Evolutionary conservation across 92 coral and sea anemone genomes (phyloP), one percentile per base, ranked within the genome.

Genomic region (Scolanthus callimorphus): DNA sequence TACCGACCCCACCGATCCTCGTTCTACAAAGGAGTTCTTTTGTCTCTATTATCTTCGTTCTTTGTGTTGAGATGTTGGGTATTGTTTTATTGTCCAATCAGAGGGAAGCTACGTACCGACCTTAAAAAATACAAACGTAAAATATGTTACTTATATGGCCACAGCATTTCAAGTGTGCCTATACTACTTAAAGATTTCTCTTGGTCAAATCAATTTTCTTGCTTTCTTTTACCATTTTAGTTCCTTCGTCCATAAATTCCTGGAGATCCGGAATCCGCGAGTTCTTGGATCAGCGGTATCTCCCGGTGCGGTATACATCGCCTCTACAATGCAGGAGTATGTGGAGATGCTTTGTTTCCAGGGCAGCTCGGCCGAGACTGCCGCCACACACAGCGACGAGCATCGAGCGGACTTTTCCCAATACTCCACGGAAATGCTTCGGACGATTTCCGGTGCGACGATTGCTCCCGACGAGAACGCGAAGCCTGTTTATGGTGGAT

Each of bases 331-430:
- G 50, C 82, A 86, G 8, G 97, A 94, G 30, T 84, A 85, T n/a
- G 89, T 94, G 6, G 84, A 89, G 49, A 53, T 94, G 69, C 88
- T 94, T 9, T 94, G 99, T 73, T 94, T 88, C 79, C 96, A 94
- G 69, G 99, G 96, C 55, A 89, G 72, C 65, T 74, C 80, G 2
- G 78, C 86, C 27, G 59, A 77, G 3, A 62, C 83, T 12, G 74
- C 73, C 17, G 78, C 80, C 64, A 77, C 59, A 62, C 90, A 77
- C 27, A 81, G 85, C 49, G 86, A 83, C 73, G 81, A 88, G 57
- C 90, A 88, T 49, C 83, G 65, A 51, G 59, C 80, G 13, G 76
- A 80, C 53, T 78, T 63, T 27, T 70, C 85, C 30, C 50, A 68
- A 20, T 46, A 46, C 23, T 27, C 58, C 31, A 54, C 75, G 75